Base-by-base conservation (phyloP, 1,140 invertebrate genomes). In the Calosoma granatense region DNA sequence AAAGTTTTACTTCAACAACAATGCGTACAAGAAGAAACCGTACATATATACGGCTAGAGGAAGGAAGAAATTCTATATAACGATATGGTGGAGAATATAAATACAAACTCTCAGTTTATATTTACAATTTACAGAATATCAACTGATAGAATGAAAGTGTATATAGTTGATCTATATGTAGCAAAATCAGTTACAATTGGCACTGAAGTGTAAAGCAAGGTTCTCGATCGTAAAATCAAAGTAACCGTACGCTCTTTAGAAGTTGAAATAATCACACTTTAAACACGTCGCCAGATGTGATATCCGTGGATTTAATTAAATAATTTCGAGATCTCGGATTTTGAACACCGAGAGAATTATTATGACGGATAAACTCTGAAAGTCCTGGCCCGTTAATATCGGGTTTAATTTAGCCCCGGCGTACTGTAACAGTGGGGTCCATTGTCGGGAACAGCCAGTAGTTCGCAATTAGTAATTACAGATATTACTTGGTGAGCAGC, bases 281-380 rank as follows among this genome's bases (percentile, higher is more conserved):
- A 47, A 36, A 47, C 41, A 17, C 41, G 41, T 47, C 41, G 41
- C 41, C 41, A 47, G 41, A 47, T 47, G 41, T 47, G 41, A 47
- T 47, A 17, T 17, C 15, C 41, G 41, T 47, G 17, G 41, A 47
- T 47, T 47, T 47, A 47, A 47, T 47, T 47, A 47, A 47, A 47
- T 47, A 47, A 47, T 47, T 47, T 17, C 41, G 41, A 6, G 41
- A 47, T 4, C 41, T 6, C 6, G 15, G 41, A 47, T 47, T 47
- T 47, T 47, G 41, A 47, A 17, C 41, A 17, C 6, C 17, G 3
- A 17, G 41, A 47, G 41, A 47, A 47, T 47, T 47, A 47, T 47
- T 47, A 47, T 47, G 41, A 47, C 41, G 41, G 41, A 47, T 47
- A 47, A 47, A 47, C 41, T 47, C 41, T 9, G 41, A 47, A 47